phyloP scores from a whole-genome alignment of 2,888 invertebrate genomes.

The Lingula anatina region DNA sequence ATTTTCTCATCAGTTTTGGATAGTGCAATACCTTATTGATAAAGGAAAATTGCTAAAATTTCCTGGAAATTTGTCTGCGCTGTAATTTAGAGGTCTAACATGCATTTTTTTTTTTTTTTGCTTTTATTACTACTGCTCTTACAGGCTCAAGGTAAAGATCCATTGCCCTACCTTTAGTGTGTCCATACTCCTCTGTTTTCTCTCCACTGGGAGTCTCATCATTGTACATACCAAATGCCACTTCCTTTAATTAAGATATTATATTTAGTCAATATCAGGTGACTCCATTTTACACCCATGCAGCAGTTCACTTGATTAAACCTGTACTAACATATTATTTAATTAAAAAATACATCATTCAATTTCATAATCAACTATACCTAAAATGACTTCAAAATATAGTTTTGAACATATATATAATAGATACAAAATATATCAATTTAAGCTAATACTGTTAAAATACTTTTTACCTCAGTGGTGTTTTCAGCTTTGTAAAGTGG shows the following conservation, averaged over 20 bases:
- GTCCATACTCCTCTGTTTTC: constrained; percentile 63
- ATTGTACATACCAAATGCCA: constrained; percentile 70
- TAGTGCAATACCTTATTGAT: too few relatives aligned
- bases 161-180: constrained; percentile 70
- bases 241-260: too few relatives aligned
- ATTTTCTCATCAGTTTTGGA: too few relatives aligned
- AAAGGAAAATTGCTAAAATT: too few relatives aligned
- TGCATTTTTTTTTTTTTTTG: too few relatives aligned
- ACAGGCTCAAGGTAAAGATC: too few relatives aligned
- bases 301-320: background rate
- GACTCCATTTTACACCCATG: background rate
- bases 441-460: too few relatives aligned
- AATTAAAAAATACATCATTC: background rate
- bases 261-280: background rate
- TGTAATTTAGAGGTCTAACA: too few relatives aligned
- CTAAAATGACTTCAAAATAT: background rate
- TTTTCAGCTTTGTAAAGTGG: constrained; percentile 30
- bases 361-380: background rate
- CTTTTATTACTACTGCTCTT: too few relatives aligned
- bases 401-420: background rate
- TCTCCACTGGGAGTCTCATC: constrained; percentile 73
- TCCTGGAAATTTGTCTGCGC: too few relatives aligned
- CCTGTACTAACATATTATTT: background rate
- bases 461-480: too few relatives aligned
- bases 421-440: too few relatives aligned